Percentiles rank a stretch among this genome's conserved stretches.
phyloP scores from a whole-genome alignment of 2,113 vertebrate species.

The Gnathonemus echidnorhynchus region DNA sequence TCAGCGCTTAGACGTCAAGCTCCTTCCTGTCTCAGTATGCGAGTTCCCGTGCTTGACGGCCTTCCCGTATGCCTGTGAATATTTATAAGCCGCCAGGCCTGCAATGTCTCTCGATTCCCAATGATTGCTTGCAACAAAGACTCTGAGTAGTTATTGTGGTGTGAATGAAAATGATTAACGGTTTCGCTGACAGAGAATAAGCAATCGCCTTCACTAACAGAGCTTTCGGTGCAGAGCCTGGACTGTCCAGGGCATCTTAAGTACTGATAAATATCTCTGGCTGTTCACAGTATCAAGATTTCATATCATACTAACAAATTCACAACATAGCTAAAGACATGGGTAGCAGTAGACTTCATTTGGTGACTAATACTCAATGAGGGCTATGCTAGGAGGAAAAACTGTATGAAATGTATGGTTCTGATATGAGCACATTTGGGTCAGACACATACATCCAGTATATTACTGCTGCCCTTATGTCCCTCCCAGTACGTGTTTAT shows the following conservation, averaged over 20 bases:
- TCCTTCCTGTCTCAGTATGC: not conserved
- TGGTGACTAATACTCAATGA: not conserved
- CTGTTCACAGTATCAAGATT: not conserved
- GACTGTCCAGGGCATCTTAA: not conserved
- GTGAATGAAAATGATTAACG: constrained; percentile 1
- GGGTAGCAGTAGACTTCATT: not conserved
- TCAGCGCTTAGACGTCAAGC: not conserved
- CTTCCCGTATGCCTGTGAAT: not conserved
- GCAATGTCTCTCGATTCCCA: not conserved
- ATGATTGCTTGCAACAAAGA: not conserved
- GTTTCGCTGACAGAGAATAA: not conserved
- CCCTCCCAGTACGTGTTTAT: not conserved
- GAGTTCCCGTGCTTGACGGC: not conserved
- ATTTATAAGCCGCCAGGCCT: not conserved
- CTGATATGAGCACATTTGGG: not conserved
- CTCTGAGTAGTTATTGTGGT: not conserved
- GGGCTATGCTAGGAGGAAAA: not conserved
- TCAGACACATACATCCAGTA: not conserved
- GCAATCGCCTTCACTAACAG: not conserved
- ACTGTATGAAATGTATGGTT: not conserved
- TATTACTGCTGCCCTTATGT: not conserved
- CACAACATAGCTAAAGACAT: not conserved
- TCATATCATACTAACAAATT: not conserved
- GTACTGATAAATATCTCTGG: not conserved
- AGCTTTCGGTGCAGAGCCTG: not conserved